phyloP scores from a whole-genome alignment of 2,113 vertebrate genomes.

The Amphiprion ocellaris region DNA sequence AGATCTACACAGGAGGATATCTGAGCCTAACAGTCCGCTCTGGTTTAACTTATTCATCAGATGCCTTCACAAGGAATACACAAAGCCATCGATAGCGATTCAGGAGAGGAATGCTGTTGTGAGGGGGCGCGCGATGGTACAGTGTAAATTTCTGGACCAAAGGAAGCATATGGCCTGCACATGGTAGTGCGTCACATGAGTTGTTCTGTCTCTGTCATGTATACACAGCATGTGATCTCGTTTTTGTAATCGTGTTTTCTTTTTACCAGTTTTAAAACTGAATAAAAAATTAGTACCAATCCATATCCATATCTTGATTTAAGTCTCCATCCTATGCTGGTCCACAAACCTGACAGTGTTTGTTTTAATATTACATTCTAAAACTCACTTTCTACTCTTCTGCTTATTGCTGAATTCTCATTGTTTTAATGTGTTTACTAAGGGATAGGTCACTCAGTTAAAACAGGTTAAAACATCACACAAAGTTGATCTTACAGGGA shows the following conservation, averaged over 20 bases:
- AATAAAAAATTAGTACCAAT: too few relatives aligned
- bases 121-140: constrained; percentile 3
- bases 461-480: too few relatives aligned
- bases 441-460: too few relatives aligned
- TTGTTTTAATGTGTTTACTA: too few relatives aligned
- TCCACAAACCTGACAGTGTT: too few relatives aligned
- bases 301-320: too few relatives aligned
- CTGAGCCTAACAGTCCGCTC: constrained; percentile 27
- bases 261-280: too few relatives aligned
- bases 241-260: neutral
- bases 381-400: too few relatives aligned
- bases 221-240: neutral
- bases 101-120: constrained; percentile 29
- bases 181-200: constrained; percentile 14
- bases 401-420: too few relatives aligned
- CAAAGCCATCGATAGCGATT: constrained; percentile 39
- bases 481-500: too few relatives aligned
- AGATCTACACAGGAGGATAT: constrained; percentile 54
- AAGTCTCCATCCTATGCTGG: too few relatives aligned
- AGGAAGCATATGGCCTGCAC: constrained; percentile 52
- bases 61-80: constrained; percentile 38
- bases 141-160: constrained; percentile 35
- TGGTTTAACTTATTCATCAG: constrained; percentile 69
- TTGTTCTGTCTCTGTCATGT: constrained; percentile 4
- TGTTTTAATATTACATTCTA: too few relatives aligned